Evolutionary conservation across 2,113 vertebrate genomes (phyloP), one percentile per base, ranked within the genome.

Genomic region (Lanius ludovicianus): DNA sequence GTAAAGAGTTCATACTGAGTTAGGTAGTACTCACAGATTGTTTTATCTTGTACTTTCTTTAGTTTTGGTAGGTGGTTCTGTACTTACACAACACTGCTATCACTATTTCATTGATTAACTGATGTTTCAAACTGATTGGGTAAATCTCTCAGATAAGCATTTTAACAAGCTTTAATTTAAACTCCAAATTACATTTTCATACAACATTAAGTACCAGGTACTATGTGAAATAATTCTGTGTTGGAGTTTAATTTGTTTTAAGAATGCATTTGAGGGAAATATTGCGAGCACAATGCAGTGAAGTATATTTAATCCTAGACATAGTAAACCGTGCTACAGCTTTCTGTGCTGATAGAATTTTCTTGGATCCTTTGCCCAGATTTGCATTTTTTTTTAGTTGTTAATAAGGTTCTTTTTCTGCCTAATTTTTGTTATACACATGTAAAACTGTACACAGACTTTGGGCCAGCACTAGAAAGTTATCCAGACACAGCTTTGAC

Each of bases 91-190:
- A 30, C 25, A 47, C 22, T 30, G 28, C 37, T 75, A 18, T 75
- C 35, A 21, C 60, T 55, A 8, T 71, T 92, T 62, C 44, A 69
- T 70, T 23, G 8, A 59, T 92, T 78, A 77, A 78, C 46, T 87
- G 60, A 22, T 90, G 42, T 69, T 95, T 96, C 46, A 57, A 69
- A 46, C 37, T 87, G 84, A 83, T 86, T 42, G 71, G 21, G 28
- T 70, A 93, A 84, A 64, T 94, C 67, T 49, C 46, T 84, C 57
- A 73, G 65, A 84, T 68, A 94, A 79, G 57, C 41, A 85, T 91
- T 92, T 94, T 82, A 89, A 39, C 63, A 73, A 94, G 84, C 55
- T 84, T 69, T 91, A 75, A 95, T 95, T 94, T 84, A 57, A 93
- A 89, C 30, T 87, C 49, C 52, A 87, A 89, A 88, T 86, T 92